Base-by-base conservation (phyloP, 2,888 invertebrate species). In the Drosophila helvetica region DNA sequence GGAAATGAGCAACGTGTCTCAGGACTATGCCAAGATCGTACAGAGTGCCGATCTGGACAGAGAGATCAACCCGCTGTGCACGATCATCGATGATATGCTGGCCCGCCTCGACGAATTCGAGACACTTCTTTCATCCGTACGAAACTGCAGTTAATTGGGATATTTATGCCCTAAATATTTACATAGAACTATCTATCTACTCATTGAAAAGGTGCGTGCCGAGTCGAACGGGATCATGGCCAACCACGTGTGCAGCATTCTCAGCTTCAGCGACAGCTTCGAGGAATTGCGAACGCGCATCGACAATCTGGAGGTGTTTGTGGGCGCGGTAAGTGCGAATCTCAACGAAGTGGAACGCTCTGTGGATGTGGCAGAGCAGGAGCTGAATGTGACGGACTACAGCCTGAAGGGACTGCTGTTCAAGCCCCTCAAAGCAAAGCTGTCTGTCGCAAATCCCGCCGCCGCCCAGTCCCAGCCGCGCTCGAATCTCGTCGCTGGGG, bases 51-150 rank as follows among this genome's bases (percentile, higher is more conserved):
- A 94, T 89, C 90, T 94, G 48, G 89, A 92, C 10, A 93, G 92
- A 86, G 94, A 93, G 90, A 89, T 92, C 8, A 93, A 93, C 90
- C 94, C 93, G 3, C 93, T 95, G 22, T 94, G 94, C 90, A 93
- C 93, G 86, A 94, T 93, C 64, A 93, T 95, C 48, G 95, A 95
- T 77, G 94, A 95, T 83, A 95, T 95, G 94, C 89, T 95, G 55
- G 94, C 94, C 0, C 92, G 95, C 68, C 91, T 95, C 25, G 95
- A 95, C 90, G 95, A 95, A 89, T 93, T 95, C 73, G 93, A 94
- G 74, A 94, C 94, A 76, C 93, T 95, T 51, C 88, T 95, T 38
- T 93, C 94, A 73, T 95, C 70, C 92, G 93, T 78, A 54, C 43
- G 79, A 51, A 27, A 17, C 17, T 12, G 38, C 7, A 1, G 10